Evolutionary conservation across 2,888 invertebrate genomes (phyloP), one percentile per base, ranked within the genome.

Genomic region (Nasonovia ribisnigri): DNA sequence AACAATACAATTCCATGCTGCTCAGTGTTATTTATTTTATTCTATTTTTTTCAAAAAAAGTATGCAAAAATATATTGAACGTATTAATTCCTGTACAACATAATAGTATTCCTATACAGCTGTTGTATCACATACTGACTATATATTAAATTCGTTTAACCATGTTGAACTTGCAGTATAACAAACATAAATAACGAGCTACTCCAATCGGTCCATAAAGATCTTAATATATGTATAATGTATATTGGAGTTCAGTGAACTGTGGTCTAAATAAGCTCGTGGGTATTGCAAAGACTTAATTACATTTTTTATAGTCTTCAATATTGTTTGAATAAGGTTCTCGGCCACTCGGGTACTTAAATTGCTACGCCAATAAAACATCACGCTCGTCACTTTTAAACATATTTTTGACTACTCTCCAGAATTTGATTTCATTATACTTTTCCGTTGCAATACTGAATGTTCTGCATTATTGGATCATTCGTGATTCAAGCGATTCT

Each of bases 201-300:
- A 51, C 48, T 92, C 87, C 87, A 46, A 84, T 92, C 92, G 77
- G 88, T 88, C 92, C 92, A 54, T 92, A 88, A 77, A 84, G 67
- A 92, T 92, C 88, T 88, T 92, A 88, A 89, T 92, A 84, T 84
- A 84, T 92, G 51, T 84, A 42, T 88, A 54, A 84, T 92, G 51
- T 84, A 42, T 88, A 54, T 43, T 24, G 26, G 84, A 93, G 93
- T 90, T 93, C 89, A 90, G 84, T 90, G 93, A 93, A 90, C 93
- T 60, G 77, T 84, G 88, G 60, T 93, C 93, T 84, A 93, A 84
- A 93, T 93, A 88, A 92, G 77, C 88, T 77, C 51, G 48, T 26
- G 84, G 48, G 46, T 48, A 92, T 92, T 36, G 86, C 92, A 84
- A 92, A 84, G 89, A 90, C 84, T 93, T 93, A 93, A 93, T 93